Base-by-base conservation (phyloP, 2,888 invertebrate species). In the Dicyrtoma fusca region DNA sequence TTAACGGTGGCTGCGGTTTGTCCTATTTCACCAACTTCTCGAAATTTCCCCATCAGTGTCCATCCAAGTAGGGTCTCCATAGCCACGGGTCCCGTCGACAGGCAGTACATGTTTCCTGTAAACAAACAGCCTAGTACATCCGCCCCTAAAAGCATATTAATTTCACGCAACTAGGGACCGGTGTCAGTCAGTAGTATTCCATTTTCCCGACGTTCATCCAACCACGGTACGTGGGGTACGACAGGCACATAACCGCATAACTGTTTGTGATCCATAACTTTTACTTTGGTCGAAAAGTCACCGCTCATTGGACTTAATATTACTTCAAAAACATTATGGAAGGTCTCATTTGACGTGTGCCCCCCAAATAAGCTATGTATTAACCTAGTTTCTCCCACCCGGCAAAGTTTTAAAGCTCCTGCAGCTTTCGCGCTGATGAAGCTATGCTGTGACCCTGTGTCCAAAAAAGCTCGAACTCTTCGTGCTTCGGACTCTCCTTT, bases 11-110 rank as follows among this genome's bases (percentile, higher is more conserved):
- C 45, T 45, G 45, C 13, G 13, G 13, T 13, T 45, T 45, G 10
- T 45, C 13, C 45, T 45, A 13, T 13, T 45, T 45, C 45, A 10
- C 45, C 13, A 13, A n/a, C n/a, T n/a, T n/a, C 34, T 8, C 17
- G 23, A 3, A 53, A 13, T 2, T 25, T 14, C 25, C 59, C 59
- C 26, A 25, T 59, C 11, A 59, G 23, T 2, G 42, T 34, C 59
- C 23, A 59, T 17, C 59, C 59, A 2, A 59, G 17, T 34, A 13
- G 21, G 13, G 59, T 59, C 59, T 34, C 59, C 14, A 59, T 25
- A 59, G 59, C 57, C 5, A 11, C 11, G 5, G 11, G 42, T 13
- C 59, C 59, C 1, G 26, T 11, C 25, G 3, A 13, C 3, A 25
- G 21, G 1, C 10, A 25, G 11, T 23, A 5, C 1, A 59, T 34